These are phyloP conservation scores for Bergia puertoricense DNA, from an alignment of 92 coral and sea anemone genomes.

Conservation along the genomic window DNA sequence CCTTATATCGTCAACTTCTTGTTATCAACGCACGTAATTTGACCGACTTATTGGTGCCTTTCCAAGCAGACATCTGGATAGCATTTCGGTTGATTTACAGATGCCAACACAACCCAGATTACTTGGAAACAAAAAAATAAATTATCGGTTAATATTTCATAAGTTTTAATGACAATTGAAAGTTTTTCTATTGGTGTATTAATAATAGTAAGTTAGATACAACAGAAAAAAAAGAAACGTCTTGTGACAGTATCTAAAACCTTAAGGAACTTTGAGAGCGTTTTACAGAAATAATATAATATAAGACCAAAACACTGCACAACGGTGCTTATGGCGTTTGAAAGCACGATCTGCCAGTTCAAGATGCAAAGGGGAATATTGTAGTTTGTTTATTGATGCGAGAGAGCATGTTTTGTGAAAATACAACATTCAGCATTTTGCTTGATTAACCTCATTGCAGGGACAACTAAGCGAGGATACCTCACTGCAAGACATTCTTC, in stretches of 20 bases:
- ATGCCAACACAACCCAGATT: not conserved
- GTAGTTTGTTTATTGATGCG: not conserved
- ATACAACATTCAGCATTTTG: not conserved
- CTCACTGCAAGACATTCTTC: not conserved
- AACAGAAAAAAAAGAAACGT: not conserved
- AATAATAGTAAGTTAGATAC: not conserved
- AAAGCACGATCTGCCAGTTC: not conserved
- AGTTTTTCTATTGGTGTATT: constrained; percentile 21
- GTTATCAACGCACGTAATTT: not conserved
- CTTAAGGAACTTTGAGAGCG: not conserved
- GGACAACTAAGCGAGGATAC: not conserved
- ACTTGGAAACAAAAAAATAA: constrained; percentile 21
- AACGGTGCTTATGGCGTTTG: too few species aligned
- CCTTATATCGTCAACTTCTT: constrained; percentile 7
- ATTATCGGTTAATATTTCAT: constrained; percentile 28
- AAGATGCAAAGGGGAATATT: not conserved
- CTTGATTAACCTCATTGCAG: not conserved
- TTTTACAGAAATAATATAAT: too few species aligned
- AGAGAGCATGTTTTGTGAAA: not conserved
- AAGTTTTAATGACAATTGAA: constrained; percentile 17
- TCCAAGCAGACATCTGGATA: not conserved
- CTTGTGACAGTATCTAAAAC: not conserved
- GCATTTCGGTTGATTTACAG: not conserved
- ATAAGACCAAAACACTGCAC: not conserved
- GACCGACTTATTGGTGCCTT: constrained; percentile 6